Evolutionary conservation across 2,113 vertebrate genomes (phyloP).

Genomic region (Gavialis gangeticus): DNA sequence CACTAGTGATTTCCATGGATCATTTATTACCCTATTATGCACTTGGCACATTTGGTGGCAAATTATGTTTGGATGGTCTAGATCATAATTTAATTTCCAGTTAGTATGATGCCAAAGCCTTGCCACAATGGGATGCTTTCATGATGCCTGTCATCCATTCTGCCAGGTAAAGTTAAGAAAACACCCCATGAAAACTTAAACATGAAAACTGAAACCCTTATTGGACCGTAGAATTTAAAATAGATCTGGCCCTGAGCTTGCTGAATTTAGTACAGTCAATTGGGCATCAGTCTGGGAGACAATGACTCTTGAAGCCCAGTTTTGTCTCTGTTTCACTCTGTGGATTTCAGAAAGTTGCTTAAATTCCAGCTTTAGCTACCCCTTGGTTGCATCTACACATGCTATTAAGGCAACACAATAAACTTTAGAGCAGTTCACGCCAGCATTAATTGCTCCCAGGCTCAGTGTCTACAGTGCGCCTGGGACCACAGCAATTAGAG

Average conservation of each 20-base stretch:
- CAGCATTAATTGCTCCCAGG: too few relatives aligned
- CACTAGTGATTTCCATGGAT: not conserved
- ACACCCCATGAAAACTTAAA: not conserved
- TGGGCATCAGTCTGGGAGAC: not conserved
- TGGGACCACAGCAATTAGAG: too few relatives aligned
- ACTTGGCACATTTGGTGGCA: not conserved
- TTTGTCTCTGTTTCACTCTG: not conserved
- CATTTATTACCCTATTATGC: not conserved
- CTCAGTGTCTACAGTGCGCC: too few relatives aligned
- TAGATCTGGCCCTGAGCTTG: too few relatives aligned
- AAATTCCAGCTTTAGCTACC: not conserved
- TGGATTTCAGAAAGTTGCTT: not conserved
- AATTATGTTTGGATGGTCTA: not conserved
- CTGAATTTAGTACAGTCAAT: not conserved
- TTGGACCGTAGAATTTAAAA: not conserved
- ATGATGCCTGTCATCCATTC: not conserved
- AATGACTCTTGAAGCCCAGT: not conserved
- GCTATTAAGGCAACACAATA: too few relatives aligned
- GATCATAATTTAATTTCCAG: not conserved
- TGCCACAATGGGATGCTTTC: not conserved
- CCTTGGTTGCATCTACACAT: not conserved
- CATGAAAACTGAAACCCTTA: not conserved
- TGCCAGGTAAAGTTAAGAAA: not conserved
- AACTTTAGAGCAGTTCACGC: too few relatives aligned
- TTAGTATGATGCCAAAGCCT: not conserved